These are phyloP conservation scores for Odontocerum albicorne DNA, from an alignment of 2,888 invertebrate genomes.

Conservation along the genomic window DNA sequence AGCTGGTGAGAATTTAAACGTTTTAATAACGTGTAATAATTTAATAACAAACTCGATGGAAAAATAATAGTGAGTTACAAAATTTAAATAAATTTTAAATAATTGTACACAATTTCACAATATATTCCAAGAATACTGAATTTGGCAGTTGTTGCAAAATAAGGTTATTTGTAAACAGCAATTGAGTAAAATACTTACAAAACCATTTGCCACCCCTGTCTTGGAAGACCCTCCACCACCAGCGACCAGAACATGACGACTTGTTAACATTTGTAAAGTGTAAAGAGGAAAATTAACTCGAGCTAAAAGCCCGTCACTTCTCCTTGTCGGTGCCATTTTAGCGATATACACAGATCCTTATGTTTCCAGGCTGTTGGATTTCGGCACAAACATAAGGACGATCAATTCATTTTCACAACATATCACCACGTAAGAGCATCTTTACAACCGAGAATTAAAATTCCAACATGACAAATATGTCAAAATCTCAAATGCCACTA, in stretches of 20 bases:
- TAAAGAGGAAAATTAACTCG: slow-evolving; percentile 93
- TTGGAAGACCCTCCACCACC: slow-evolving; percentile 97
- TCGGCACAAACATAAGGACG: slow-evolving; percentile 13
- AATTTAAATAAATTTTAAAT: no score
- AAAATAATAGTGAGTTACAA: no score
- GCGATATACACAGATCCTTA: slow-evolving; percentile 3
- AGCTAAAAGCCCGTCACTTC: slow-evolving; percentile 75
- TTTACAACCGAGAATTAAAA: slow-evolving; percentile 20
- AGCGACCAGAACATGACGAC: slow-evolving; percentile 91
- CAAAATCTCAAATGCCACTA: slow-evolving; percentile 13
- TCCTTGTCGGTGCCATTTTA: slow-evolving; percentile 30
- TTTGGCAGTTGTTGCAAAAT: no score
- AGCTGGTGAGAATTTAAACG: no score
- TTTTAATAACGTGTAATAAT: no score
- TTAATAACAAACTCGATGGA: no score
- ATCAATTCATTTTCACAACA: slow-evolving; percentile 20
- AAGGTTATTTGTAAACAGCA: no score
- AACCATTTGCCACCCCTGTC: slow-evolving; percentile 96
- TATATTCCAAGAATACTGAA: no score
- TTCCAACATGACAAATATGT: slow-evolving; percentile 37
- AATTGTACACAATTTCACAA: no score
- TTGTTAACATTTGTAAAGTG: slow-evolving; percentile 85
- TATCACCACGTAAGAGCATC: slow-evolving; percentile 33
- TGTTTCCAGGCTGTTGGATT: slow-evolving; percentile 7
- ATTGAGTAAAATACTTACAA: slow-evolving; percentile 68